These are phyloP conservation scores for Tichodroma muraria DNA, from an alignment of 2,113 vertebrate genomes.

Conservation along the genomic window DNA sequence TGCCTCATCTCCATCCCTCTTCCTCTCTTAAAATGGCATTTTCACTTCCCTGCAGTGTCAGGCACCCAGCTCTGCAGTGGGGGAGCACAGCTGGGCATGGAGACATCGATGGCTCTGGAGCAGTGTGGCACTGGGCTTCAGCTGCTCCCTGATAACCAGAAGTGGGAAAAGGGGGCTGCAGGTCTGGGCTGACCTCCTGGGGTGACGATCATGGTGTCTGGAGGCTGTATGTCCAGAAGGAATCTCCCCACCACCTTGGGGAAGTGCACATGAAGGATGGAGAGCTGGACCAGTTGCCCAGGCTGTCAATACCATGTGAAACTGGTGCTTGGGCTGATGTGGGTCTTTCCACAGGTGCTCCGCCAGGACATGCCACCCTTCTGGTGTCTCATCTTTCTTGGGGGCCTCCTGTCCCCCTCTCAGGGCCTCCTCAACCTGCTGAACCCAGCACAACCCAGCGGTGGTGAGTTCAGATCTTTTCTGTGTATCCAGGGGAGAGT, in stretches of 20 bases:
- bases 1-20: not conserved
- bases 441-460: rapidly evolving
- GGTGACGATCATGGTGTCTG: not conserved
- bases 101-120: not conserved
- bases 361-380: not conserved
- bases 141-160: not conserved
- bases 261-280: rapidly evolving
- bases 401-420: not conserved
- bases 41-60: not conserved
- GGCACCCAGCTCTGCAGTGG: not conserved
- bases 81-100: not conserved
- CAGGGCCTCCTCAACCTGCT: not conserved
- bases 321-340: not conserved
- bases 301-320: rapidly evolving
- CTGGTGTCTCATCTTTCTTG: not conserved
- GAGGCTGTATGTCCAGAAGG: not conserved
- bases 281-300: not conserved
- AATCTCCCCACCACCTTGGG: not conserved
- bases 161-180: not conserved
- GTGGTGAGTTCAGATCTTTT: not conserved
- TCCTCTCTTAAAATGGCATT: not conserved
- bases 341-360: not conserved
- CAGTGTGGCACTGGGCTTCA: not conserved
- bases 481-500: not conserved
- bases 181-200: not conserved